Evolutionary conservation across 2,797 vertebrate species (phyloP).

Genomic region (Emys orbicularis): DNA sequence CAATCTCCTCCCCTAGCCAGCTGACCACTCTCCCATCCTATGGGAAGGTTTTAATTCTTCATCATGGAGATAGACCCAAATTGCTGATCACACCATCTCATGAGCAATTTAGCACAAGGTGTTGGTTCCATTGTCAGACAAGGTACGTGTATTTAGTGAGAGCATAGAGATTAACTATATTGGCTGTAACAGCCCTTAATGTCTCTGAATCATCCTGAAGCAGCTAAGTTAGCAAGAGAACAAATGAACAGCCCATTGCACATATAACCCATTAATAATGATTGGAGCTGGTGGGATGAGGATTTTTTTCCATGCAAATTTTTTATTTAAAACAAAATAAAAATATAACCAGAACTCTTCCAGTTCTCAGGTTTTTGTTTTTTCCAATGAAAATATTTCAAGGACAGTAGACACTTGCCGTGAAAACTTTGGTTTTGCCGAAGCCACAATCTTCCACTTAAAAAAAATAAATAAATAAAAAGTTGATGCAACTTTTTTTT

Average conservation of each 20-base stretch:
- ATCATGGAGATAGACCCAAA: neutral
- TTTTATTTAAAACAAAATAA: neutral
- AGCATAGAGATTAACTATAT: neutral
- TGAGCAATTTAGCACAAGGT: neutral
- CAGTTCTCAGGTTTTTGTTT: no score
- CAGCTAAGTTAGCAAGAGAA: neutral
- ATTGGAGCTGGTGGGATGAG: neutral
- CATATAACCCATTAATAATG: neutral
- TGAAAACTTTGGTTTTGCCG: neutral
- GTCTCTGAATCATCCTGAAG: neutral
- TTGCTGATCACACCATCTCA: neutral
- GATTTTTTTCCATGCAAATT: neutral
- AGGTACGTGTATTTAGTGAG: neutral
- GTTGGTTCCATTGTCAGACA: neutral
- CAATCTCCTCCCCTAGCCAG: neutral
- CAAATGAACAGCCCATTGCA: neutral
- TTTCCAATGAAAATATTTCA: no score
- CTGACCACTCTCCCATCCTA: neutral
- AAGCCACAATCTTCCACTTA: neutral
- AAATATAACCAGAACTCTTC: neutral
- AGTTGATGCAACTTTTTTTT: neutral
- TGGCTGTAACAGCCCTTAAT: neutral
- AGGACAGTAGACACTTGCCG: no score
- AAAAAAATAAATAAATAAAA: neutral
- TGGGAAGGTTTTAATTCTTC: no score